A percentile compares a stretch with the other conserved stretches of the same genome.
These are phyloP conservation scores for Chrysochloris asiatica DNA, from an alignment of 2,113 vertebrate genomes.

Conservation along the genomic window DNA sequence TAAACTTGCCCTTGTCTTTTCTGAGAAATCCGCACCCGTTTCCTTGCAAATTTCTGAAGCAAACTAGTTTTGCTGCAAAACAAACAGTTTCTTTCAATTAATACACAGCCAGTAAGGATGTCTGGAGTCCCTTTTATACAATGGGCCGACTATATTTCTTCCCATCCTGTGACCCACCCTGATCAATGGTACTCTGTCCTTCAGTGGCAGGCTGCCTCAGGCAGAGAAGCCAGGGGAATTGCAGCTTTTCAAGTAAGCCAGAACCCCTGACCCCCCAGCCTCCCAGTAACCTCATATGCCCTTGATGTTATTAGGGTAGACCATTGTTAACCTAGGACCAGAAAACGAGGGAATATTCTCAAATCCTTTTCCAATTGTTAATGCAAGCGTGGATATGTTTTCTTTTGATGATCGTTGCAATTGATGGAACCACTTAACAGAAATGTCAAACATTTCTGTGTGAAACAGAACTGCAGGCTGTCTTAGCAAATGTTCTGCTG, in stretches of 20 bases:
- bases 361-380: neutral
- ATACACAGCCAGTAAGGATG: neutral
- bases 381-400: neutral
- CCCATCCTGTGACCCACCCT: neutral
- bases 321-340: neutral
- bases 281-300: constrained; percentile 67
- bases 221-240: constrained; percentile 7
- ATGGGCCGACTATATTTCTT: constrained; percentile 42
- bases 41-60: constrained; percentile 65
- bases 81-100: constrained; percentile 70
- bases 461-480: too few species aligned
- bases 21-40: constrained; percentile 43
- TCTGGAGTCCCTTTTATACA: constrained; percentile 56
- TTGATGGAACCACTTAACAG: too few species aligned
- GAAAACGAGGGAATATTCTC: neutral
- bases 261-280: constrained; percentile 34
- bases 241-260: constrained; percentile 67
- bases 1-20: constrained; percentile 73
- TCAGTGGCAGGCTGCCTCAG: constrained; percentile 53
- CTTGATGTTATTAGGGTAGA: neutral
- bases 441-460: too few species aligned
- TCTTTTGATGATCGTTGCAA: neutral
- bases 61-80: constrained; percentile 54
- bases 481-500: neutral
- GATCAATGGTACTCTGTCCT: constrained; percentile 62